phyloP scores from a whole-genome alignment of 2,797 vertebrate species.

The Anolis apletophallus region DNA sequence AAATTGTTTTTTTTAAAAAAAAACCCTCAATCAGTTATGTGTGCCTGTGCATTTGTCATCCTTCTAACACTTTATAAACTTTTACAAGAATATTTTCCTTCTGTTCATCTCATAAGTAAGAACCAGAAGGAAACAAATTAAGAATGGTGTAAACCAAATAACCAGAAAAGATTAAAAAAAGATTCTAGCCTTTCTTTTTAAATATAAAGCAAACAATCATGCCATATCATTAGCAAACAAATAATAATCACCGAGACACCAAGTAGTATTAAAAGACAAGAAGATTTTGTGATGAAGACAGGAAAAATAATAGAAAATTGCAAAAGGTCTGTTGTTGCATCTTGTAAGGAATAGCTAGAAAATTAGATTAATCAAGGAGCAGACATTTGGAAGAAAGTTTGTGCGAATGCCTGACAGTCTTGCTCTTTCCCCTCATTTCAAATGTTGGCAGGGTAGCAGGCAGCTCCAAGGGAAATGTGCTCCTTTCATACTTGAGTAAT shows the following conservation, averaged over 20 bases:
- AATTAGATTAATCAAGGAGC: slow-evolving; percentile 99
- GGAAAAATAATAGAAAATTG: slow-evolving; percentile 99
- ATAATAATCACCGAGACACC: slow-evolving; percentile 84
- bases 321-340: slow-evolving; percentile 96
- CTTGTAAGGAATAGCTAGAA: slow-evolving; percentile 99
- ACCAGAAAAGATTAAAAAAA: slow-evolving; percentile 53
- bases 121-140: slow-evolving; percentile 57
- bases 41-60: slow-evolving; percentile 41
- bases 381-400: slow-evolving; percentile 99
- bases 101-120: slow-evolving; percentile 30
- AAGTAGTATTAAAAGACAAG: slow-evolving; percentile 83
- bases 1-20: slow-evolving; percentile 52
- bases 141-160: slow-evolving; percentile 47
- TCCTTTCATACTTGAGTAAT: slow-evolving; percentile 99
- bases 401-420: slow-evolving; percentile 99
- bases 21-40: slow-evolving; percentile 60
- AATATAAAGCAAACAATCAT: slow-evolving; percentile 76
- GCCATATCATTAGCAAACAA: slow-evolving; percentile 83
- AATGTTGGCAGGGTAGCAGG: slow-evolving; percentile 99
- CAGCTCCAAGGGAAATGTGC: slow-evolving; percentile 99
- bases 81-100: slow-evolving; percentile 18
- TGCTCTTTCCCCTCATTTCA: slow-evolving; percentile 99
- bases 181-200: slow-evolving; percentile 64
- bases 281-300: slow-evolving; percentile 95
- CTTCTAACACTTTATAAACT: slow-evolving; percentile 34